A percentile compares a stretch with the other conserved stretches of the same genome.
phyloP scores from a whole-genome alignment of 2,888 invertebrate genomes.

The Icerya purchasi region DNA sequence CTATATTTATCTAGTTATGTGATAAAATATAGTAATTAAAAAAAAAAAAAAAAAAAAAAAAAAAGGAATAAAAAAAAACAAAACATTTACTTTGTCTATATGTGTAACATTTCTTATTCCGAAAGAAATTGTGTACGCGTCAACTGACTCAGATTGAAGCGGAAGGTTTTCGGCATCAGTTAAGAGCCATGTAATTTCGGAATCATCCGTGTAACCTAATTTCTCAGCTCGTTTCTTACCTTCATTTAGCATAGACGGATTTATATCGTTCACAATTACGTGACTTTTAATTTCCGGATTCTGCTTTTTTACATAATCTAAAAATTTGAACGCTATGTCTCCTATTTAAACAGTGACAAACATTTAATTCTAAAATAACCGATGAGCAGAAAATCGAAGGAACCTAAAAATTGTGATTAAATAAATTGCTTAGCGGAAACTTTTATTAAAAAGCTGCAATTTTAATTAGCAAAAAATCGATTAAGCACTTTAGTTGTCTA shows the following conservation, averaged over 20 bases:
- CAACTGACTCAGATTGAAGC: conserved; percentile 50
- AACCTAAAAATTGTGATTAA: no score
- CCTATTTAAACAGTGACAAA: conserved; percentile 30
- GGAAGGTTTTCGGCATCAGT: conserved; percentile 66
- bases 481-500: no score
- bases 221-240: conserved; percentile 50
- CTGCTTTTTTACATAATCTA: conserved; percentile 31
- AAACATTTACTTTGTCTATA: conserved; percentile 47
- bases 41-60: no score
- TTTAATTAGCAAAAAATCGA: no score
- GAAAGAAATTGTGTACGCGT: conserved; percentile 90
- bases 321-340: conserved; percentile 69
- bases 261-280: conserved; percentile 76
- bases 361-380: background rate
- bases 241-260: conserved; percentile 79
- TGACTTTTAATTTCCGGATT: conserved; percentile 28
- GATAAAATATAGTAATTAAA: background rate
- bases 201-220: conserved; percentile 32
- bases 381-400: no score
- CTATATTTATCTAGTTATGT: background rate
- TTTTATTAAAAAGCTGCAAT: no score
- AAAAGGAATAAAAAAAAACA: no score
- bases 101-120: conserved; percentile 90
- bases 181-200: conserved; percentile 38
- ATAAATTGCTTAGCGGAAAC: no score